Evolutionary conservation across 2,888 invertebrate species (phyloP), one percentile per base, ranked within the genome.

Genomic region (Anthrax anthrax): DNA sequence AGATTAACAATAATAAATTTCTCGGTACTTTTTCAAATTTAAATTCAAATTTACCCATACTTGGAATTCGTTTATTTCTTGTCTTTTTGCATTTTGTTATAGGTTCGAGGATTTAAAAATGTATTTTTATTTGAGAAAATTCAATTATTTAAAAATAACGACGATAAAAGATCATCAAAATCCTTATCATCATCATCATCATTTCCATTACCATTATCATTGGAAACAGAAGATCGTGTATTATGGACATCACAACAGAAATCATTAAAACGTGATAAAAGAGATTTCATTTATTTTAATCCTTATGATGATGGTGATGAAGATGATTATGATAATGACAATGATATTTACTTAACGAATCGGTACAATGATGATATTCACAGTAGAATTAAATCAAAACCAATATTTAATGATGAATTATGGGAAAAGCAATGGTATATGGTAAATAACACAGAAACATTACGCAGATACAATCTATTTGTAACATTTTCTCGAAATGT

Each of bases 401-500:
- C 44, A 5, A 17, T 68, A 19, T 91, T 90, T 60, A 88, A 88
- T 59, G 90, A 91, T 57, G 86, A 87, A 55, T 70, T 88, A 1
- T 94, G 91, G 90, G 68, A 73, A 37, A 78, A 85, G 53, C 83
- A 92, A 70, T 94, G 94, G 92, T 94, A 94, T 38, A 52, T 56
- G 55, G 55, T 55, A 37, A 51, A 48, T 23, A 17, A 32, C n/a
- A n/a, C n/a, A n/a, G n/a, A n/a, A n/a, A n/a, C n/a, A n/a, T n/a
- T n/a, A n/a, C n/a, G n/a, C n/a, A n/a, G n/a, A n/a, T n/a, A n/a
- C n/a, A n/a, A n/a, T n/a, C n/a, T n/a, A n/a, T n/a, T n/a, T n/a
- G n/a, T 23, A 23, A 8, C 23, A 23, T 23, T 23, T 4, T 6
- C 23, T 23, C 5, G 4, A 8, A 23, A 23, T 23, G 23, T 23